Evolutionary conservation across 2,888 invertebrate species (phyloP), one percentile per base, ranked within the genome.

Genomic region (Smittia aterrima): DNA sequence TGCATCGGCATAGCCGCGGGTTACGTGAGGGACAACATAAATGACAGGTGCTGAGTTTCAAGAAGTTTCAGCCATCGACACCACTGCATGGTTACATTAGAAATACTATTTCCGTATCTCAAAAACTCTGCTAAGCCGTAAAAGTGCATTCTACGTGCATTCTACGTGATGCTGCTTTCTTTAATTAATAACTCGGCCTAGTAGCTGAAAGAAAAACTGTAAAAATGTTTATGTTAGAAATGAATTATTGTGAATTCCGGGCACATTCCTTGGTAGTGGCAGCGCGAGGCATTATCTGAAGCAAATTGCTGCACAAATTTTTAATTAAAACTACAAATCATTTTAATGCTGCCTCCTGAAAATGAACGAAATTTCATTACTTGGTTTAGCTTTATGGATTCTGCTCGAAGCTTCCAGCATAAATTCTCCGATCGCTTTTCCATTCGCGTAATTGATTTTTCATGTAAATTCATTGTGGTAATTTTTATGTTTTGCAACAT

Each of bases 321-420:
- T 68, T 68, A 68, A 68, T 68, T 68, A 68, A 68, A 38, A 68
- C 68, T 13, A 68, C 68, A 68, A 68, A 68, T 68, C 68, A 68
- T 68, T 47, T 41, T 68, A 58, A 22, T 58, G 58, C n/a, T 58
- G 58, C 58, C 18, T 58, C 9, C 58, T 58, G 58, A 58, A 58
- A 58, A 20, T 22, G 58, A 58, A 58, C 58, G 18, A 58, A 58
- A 58, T 58, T 58, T 58, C 47, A 47, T 47, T 47, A n/a, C 32
- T 32, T 11, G 7, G n/a, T 22, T 6, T 1, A 11, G 20, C 58
- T 22, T 58, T 58, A 58, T 58, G 58, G 58, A 22, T 58, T 58
- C n/a, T 58, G 58, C 58, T 58, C 13, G 58, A 58, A 58, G 58
- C 47, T 58, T 11, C 3, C 58, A 22, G 22, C 22, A 22, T 20